Conservation (phyloP, 2,797 vertebrate genomes). For the Mycteria americana region DNA sequence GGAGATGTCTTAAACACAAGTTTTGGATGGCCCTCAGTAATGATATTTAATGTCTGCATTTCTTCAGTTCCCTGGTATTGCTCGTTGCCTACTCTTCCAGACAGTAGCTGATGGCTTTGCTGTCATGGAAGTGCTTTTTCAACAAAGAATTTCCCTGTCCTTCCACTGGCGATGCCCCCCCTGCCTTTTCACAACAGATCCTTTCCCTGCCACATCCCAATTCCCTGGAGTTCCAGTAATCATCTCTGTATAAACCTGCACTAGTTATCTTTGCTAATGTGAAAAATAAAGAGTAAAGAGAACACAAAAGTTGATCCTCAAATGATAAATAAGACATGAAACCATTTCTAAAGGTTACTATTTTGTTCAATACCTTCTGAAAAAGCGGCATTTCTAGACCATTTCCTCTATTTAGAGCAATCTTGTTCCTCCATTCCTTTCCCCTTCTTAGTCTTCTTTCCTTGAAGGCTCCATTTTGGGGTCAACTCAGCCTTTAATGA, state of each 20-base stretch:
- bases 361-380: not conserved
- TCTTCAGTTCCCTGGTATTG: not conserved
- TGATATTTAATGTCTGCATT: not conserved
- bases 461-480: not conserved
- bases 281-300: not conserved
- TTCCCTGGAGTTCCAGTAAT: not conserved
- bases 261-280: not conserved
- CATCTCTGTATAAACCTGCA: not conserved
- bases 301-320: not conserved
- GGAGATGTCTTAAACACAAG: not conserved
- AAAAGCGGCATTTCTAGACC: not conserved
- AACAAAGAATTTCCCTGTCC: not conserved
- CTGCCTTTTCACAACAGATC: not conserved
- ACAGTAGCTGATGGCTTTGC: not conserved
- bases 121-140: not conserved
- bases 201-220: not conserved
- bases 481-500: not conserved
- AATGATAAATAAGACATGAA: not conserved
- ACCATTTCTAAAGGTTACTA: not conserved
- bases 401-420: not conserved
- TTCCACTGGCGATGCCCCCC: rapidly evolving
- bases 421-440: not conserved
- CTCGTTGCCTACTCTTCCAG: not conserved
- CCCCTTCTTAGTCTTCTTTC: not conserved
- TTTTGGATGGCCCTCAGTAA: not conserved